These are phyloP conservation scores for Lithophane semibrunnea DNA, from an alignment of 2,888 invertebrate species.

Conservation along the genomic window DNA sequence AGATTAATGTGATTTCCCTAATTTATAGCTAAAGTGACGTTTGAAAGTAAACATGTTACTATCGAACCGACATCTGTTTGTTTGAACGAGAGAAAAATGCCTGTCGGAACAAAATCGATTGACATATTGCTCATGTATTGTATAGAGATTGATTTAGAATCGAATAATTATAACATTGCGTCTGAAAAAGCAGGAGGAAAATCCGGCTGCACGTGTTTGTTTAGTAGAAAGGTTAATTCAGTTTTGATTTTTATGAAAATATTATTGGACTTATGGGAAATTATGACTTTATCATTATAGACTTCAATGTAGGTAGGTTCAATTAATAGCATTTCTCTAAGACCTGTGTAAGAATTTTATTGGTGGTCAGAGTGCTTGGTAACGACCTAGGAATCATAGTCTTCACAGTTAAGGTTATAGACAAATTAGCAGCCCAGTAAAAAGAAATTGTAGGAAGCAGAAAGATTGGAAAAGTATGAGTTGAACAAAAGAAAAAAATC, in stretches of 20 bases:
- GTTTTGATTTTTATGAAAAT: constrained; percentile 39
- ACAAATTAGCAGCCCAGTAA: background rate
- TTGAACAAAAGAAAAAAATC: no score
- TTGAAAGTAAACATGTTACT: constrained; percentile 85
- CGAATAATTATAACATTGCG: constrained; percentile 71
- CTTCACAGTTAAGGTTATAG: background rate
- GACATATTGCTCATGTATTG: constrained; percentile 83
- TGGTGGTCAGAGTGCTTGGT: background rate
- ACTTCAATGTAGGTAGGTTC: constrained; percentile 29
- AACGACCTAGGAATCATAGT: background rate
- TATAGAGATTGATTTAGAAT: constrained; percentile 80
- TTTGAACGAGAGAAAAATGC: constrained; percentile 82
- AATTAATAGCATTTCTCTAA: background rate
- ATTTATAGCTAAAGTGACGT: constrained; percentile 74
- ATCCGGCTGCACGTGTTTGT: constrained; percentile 60
- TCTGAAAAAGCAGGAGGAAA: constrained; percentile 49
- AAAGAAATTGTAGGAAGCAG: background rate
- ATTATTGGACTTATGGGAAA: constrained; percentile 27
- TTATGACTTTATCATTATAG: constrained; percentile 35
- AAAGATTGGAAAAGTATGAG: background rate
- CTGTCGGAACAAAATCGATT: constrained; percentile 80
- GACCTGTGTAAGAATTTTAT: background rate
- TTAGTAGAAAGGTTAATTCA: constrained; percentile 46
- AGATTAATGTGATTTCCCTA: constrained; percentile 73
- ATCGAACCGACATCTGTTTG: constrained; percentile 78